These are phyloP conservation scores for Sebastolobus alascanus DNA, from an alignment of 2,797 vertebrate species.

Conservation along the genomic window DNA sequence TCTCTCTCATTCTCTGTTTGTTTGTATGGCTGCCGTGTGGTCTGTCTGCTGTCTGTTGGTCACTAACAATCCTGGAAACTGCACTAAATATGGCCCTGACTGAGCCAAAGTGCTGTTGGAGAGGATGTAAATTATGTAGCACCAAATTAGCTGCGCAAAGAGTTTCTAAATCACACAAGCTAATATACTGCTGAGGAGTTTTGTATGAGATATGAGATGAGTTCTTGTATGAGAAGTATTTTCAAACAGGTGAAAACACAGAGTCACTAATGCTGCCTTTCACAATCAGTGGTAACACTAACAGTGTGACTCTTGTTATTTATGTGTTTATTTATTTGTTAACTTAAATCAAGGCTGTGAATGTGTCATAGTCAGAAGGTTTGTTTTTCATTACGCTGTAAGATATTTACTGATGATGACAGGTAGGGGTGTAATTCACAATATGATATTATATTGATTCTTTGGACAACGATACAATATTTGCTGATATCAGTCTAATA, in stretches of 20 bases:
- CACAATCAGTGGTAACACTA: not conserved
- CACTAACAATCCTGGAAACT: conserved; percentile 20
- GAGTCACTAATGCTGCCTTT: not conserved
- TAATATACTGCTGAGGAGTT: too few species aligned
- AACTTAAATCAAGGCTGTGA: not conserved
- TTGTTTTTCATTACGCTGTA: not conserved
- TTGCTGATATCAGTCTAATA: too few species aligned
- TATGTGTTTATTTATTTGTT: not conserved
- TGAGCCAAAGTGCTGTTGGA: conserved; percentile 3
- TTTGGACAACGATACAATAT: too few species aligned
- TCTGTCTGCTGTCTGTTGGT: conserved; percentile 15
- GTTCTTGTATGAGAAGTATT: not conserved
- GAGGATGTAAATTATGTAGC: conserved; percentile 15
- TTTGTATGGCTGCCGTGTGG: conserved; percentile 3
- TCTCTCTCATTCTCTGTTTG: not conserved
- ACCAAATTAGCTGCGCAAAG: not conserved
- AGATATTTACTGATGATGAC: not conserved
- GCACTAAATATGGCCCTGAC: conserved; percentile 1
- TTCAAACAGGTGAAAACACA: not conserved
- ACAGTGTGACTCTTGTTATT: not conserved
- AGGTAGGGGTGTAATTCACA: too few species aligned
- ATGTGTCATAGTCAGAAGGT: not conserved
- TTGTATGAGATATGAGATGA: not conserved
- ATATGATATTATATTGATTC: too few species aligned
- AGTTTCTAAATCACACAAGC: conserved; percentile 6